These are phyloP conservation scores for Xestia xanthographa DNA, from an alignment of 2,888 invertebrate species.

Conservation along the genomic window DNA sequence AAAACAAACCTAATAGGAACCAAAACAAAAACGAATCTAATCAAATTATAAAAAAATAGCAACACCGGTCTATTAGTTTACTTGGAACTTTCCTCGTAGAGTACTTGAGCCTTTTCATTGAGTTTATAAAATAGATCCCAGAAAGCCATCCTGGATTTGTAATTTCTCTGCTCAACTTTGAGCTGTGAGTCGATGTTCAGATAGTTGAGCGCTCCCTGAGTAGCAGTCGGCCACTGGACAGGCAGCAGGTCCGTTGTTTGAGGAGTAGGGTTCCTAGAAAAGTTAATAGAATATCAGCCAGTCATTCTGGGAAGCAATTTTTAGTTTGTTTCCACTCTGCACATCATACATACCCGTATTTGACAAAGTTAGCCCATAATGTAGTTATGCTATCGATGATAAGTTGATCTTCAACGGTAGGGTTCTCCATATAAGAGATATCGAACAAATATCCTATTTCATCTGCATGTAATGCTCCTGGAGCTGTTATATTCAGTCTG, in stretches of 20 bases:
- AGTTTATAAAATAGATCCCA: slow-evolving; percentile 74
- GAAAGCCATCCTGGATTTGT: slow-evolving; percentile 71
- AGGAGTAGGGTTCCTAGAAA: slow-evolving; percentile 74
- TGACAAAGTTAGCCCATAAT: slow-evolving; percentile 77
- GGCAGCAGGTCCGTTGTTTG: slow-evolving; percentile 70
- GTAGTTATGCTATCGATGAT: slow-evolving; percentile 74
- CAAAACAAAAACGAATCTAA: too few species aligned
- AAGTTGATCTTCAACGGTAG: slow-evolving; percentile 69
- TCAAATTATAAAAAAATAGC: neutral
- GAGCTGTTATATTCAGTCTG: slow-evolving; percentile 65
- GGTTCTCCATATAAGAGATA: slow-evolving; percentile 66
- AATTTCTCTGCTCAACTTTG: slow-evolving; percentile 64
- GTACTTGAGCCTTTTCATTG: slow-evolving; percentile 59
- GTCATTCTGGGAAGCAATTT: neutral
- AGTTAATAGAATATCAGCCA: neutral
- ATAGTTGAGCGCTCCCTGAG: slow-evolving; percentile 60
- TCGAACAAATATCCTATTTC: slow-evolving; percentile 77
- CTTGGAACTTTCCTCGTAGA: slow-evolving; percentile 46
- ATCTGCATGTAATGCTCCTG: slow-evolving; percentile 73
- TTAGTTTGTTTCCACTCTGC: neutral
- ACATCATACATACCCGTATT: slow-evolving; percentile 67
- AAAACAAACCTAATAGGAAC: neutral
- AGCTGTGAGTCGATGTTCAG: slow-evolving; percentile 69
- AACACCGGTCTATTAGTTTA: neutral
- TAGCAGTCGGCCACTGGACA: slow-evolving; percentile 69